Conservation (phyloP, 2,113 vertebrate species). For the Phrynosoma platyrhinos region DNA sequence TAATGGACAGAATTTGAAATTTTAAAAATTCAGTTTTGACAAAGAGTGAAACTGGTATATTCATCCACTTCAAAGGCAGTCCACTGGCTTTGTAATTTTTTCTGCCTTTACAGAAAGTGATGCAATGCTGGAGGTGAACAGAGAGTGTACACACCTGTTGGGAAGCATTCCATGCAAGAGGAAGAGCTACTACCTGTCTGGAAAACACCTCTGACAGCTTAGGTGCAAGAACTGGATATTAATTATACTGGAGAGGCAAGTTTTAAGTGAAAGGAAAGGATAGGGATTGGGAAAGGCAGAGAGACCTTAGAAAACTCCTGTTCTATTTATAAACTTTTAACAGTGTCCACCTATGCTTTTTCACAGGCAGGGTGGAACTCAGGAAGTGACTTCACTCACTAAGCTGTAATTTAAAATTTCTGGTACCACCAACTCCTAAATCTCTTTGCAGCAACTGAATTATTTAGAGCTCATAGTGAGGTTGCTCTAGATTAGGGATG, state of each 20-base stretch:
- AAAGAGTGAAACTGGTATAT: neutral
- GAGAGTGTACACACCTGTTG: neutral
- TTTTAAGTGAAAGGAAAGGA: constrained; percentile 14
- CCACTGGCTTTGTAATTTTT: neutral
- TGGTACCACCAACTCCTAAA: neutral
- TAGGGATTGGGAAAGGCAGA: neutral
- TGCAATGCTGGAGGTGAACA: constrained; percentile 13
- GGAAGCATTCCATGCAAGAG: neutral
- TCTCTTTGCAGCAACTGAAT: neutral
- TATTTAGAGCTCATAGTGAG: neutral
- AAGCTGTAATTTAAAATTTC: neutral
- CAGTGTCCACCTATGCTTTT: neutral
- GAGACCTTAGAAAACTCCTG: constrained; percentile 28
- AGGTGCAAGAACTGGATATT: neutral
- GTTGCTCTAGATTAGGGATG: neutral
- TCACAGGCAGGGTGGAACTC: neutral
- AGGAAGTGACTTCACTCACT: constrained; percentile 8
- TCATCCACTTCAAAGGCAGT: neutral
- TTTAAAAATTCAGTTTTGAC: neutral
- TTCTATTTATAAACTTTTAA: constrained; percentile 10
- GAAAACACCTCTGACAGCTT: neutral
- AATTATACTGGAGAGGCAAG: constrained; percentile 7
- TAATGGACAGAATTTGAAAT: neutral
- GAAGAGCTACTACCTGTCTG: neutral
- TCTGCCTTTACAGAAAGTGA: constrained; percentile 1